Evolutionary conservation across 2,797 vertebrate species (phyloP), one percentile per base, ranked within the genome.

Genomic region (Eospalax fontanierii): DNA sequence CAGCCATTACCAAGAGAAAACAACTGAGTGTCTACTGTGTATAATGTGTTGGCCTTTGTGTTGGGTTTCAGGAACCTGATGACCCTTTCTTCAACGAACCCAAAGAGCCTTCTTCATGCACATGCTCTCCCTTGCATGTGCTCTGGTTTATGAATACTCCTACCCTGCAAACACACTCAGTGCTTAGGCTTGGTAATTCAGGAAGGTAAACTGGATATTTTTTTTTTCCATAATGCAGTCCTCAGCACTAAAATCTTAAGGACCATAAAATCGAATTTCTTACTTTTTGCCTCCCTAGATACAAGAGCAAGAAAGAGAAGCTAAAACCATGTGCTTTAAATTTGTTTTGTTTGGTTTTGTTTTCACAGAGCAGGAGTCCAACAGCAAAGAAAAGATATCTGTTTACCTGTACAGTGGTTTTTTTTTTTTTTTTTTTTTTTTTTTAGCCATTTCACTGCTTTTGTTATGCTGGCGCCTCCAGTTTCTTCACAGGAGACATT

Each of bases 401-500:
- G 61, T 95, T 98, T 97, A 98, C 96, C 90, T 98, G 96, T 96
- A 97, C 94, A 98, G 97, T 93, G 97, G 22, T 9, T 78, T 54
- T 78, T 30, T 78, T 93, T 96, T 98, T 97, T 96, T 95, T 95
- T 98, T 93, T 96, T 78, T 94, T 96, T 98, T 97, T 96, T 95
- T 95, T 98, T 93, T 96, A 97, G 97, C 86, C 14, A 78, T 95
- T 98, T 98, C 97, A 98, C 95, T 96, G 95, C 96, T 97, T 98
- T 97, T 97, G 97, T 98, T 98, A 97, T 97, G 96, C 95, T 95
- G 97, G 92, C 82, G 96, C 96, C 97, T 98, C 96, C 93, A 93
- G 94, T 97, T 97, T 97, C 95, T 76, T 82, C 61, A 96, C 88
- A 93, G 38, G 82, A 97, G 95, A 96, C 82, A 43, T 89, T 97